Evolutionary conservation across 2,113 vertebrate species (phyloP).

Genomic region (Manacus vitellinus): DNA sequence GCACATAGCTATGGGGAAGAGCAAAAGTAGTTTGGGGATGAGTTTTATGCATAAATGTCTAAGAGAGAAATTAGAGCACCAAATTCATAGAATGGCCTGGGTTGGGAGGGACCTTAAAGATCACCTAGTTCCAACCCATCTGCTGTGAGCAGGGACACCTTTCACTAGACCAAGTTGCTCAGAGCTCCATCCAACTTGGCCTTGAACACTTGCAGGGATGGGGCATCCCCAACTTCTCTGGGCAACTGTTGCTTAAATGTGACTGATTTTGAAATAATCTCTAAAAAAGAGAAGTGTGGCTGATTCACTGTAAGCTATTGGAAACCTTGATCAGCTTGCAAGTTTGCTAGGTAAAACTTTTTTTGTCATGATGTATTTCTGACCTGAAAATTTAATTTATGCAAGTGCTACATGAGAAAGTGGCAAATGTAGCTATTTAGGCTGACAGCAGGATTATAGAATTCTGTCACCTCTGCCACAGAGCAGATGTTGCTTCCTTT

Average conservation of each 20-base stretch:
- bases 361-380: slow-evolving; percentile 11
- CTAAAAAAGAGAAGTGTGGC: background rate
- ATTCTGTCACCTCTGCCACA: slow-evolving; percentile 35
- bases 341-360: background rate
- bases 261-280: background rate
- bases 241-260: background rate
- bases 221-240: background rate
- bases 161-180: background rate
- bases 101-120: background rate
- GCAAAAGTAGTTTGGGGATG: background rate
- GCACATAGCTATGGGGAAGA: background rate
- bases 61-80: background rate
- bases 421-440: slow-evolving; percentile 32
- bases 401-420: slow-evolving; percentile 5
- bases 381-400: slow-evolving; percentile 47
- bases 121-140: background rate
- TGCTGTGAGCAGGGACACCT: background rate
- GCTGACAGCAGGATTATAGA: slow-evolving; percentile 50
- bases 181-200: background rate
- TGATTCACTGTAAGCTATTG: background rate
- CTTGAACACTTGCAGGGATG: background rate
- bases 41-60: background rate
- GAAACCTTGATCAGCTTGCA: background rate
- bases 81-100: background rate
- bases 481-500: slow-evolving; percentile 23